phyloP scores from a whole-genome alignment of 2,113 vertebrate species.

The Morone chrysops region DNA sequence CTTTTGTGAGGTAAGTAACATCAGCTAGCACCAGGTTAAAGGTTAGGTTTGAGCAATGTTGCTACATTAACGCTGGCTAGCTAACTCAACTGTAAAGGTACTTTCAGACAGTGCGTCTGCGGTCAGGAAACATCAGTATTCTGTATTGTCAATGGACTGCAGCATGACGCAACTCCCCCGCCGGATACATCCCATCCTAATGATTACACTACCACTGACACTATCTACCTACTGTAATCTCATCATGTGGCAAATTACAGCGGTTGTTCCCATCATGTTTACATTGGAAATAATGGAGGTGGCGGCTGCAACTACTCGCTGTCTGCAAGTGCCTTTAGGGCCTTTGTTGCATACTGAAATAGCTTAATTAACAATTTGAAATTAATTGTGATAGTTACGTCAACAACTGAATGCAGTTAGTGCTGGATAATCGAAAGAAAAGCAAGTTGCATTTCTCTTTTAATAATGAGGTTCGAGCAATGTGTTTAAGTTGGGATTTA shows the following conservation, averaged over 20 bases:
- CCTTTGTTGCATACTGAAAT: neutral
- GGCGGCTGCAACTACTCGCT: too few relatives aligned
- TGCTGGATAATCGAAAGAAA: neutral
- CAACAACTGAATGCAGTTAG: neutral
- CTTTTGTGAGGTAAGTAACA: neutral
- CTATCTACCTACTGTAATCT: neutral
- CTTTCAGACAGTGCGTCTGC: neutral
- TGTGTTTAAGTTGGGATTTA: neutral
- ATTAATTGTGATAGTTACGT: neutral
- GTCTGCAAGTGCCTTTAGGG: neutral
- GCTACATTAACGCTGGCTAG: neutral
- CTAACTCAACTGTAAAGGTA: neutral
- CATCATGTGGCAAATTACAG: neutral
- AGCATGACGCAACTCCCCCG: too few relatives aligned
- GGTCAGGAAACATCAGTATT: too few relatives aligned
- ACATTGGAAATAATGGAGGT: neutral
- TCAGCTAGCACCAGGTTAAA: neutral
- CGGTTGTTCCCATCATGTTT: too few relatives aligned
- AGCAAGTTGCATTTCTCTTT: neutral
- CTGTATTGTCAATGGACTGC: too few relatives aligned
- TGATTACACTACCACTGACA: neutral
- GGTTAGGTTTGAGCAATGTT: neutral
- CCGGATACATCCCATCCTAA: too few relatives aligned
- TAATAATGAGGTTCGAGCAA: too few relatives aligned
- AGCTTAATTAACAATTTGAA: neutral